Evolutionary conservation across 2,797 vertebrate genomes (phyloP).

Genomic region (Sebastes ruberrimus): DNA sequence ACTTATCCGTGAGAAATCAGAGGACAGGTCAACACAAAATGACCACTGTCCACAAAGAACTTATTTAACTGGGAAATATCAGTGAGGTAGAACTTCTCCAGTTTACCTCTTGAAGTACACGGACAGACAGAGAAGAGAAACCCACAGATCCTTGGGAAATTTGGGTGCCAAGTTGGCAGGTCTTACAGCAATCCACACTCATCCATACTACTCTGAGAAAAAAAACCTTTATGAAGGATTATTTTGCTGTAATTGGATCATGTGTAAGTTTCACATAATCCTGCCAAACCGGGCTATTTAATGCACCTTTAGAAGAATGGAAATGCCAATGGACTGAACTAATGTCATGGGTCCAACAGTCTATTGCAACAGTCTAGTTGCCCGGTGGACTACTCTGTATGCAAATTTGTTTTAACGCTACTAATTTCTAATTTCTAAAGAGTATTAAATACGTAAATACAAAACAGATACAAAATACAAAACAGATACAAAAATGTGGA

Average conservation of each 20-base stretch:
- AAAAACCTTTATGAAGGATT: background rate
- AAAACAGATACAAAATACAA: no score
- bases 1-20: slow-evolving; percentile 83
- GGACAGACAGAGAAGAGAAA: background rate
- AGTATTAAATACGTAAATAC: no score
- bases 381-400: background rate
- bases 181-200: background rate
- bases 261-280: background rate
- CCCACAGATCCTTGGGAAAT: background rate
- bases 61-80: slow-evolving; percentile 68
- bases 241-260: background rate
- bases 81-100: slow-evolving; percentile 40
- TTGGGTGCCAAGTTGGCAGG: background rate
- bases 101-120: slow-evolving; percentile 44
- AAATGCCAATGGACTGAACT: background rate
- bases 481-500: no score
- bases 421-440: no score
- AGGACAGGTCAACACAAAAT: slow-evolving; percentile 49
- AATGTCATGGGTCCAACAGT: background rate
- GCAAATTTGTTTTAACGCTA: no score
- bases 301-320: slow-evolving; percentile 3
- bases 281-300: background rate
- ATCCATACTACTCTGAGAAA: background rate
- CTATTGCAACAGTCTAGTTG: background rate
- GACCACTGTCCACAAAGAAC: slow-evolving; percentile 74